phyloP scores from a whole-genome alignment of 2,888 invertebrate species.

The Cryptocephalus primarius region DNA sequence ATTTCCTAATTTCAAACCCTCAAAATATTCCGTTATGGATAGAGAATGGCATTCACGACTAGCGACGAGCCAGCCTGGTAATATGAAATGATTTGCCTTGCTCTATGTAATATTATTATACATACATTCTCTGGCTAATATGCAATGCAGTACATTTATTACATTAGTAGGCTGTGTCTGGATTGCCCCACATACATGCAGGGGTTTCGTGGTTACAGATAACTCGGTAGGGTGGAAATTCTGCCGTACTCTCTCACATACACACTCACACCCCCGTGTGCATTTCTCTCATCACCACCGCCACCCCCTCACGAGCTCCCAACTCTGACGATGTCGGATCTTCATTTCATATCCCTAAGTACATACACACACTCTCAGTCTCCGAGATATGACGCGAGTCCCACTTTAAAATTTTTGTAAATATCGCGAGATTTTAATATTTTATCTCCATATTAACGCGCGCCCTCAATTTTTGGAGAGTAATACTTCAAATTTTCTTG shows the following conservation, averaged over 20 bases:
- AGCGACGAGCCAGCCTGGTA: not conserved
- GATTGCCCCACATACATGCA: constrained; percentile 20
- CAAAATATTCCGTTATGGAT: no score
- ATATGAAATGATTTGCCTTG: not conserved
- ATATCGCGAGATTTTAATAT: no score
- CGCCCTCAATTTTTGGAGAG: no score
- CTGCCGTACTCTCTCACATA: not conserved
- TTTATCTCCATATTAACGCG: no score
- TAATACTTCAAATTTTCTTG: no score
- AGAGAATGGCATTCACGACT: no score
- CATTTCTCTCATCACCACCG: constrained; percentile 4
- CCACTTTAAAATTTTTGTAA: constrained; percentile 4
- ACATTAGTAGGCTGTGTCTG: constrained; percentile 27
- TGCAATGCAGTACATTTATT: constrained; percentile 33
- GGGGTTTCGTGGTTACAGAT: constrained; percentile 19
- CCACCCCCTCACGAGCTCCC: not conserved
- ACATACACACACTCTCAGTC: not conserved
- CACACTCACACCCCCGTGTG: not conserved
- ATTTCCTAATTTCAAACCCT: no score
- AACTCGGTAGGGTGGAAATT: constrained; percentile 17
- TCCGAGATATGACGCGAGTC: constrained; percentile 4
- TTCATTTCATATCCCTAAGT: constrained; percentile 14
- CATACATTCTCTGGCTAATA: constrained; percentile 26
- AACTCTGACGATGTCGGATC: constrained; percentile 5
- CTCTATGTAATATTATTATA: constrained; percentile 17